These are phyloP conservation scores for Leptodactylus fallax DNA, from an alignment of 2,797 vertebrate species.

Conservation along the genomic window DNA sequence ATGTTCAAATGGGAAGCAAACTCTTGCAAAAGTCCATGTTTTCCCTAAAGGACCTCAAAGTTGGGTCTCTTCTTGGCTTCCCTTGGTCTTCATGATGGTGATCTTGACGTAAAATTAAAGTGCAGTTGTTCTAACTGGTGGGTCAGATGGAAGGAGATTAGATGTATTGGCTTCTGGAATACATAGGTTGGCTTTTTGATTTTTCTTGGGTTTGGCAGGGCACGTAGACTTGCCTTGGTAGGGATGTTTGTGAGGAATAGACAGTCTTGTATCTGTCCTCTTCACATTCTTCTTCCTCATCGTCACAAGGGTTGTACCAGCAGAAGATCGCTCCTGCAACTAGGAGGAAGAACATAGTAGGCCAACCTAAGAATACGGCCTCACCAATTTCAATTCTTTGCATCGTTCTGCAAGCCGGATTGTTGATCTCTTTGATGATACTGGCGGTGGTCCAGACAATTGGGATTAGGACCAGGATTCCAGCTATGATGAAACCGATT, in stretches of 20 bases:
- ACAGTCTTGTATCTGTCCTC: conserved; percentile 36
- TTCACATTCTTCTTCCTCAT: conserved; percentile 20
- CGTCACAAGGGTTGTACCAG: conserved; percentile 26
- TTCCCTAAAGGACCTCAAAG: not conserved
- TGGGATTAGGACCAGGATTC: conserved; percentile 82
- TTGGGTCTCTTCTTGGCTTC: not conserved
- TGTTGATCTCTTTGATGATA: conserved; percentile 89
- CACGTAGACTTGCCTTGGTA: conserved; percentile 46
- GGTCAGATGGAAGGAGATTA: conserved; percentile 2
- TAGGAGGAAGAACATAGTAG: conserved; percentile 79
- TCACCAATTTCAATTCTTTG: conserved; percentile 90
- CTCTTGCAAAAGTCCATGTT: not conserved
- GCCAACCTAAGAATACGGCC: conserved; percentile 93
- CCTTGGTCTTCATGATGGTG: not conserved
- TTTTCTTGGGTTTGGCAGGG: conserved; percentile 46
- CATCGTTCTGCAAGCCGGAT: conserved; percentile 78
- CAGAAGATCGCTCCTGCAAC: conserved; percentile 76
- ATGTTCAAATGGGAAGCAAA: not conserved
- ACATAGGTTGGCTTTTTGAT: not conserved
- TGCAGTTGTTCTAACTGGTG: not conserved
- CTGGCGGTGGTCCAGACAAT: conserved; percentile 87
- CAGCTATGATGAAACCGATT: conserved; percentile 80
- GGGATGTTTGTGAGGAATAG: conserved; percentile 43
- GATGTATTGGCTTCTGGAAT: conserved; percentile 55
- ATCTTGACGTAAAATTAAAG: conserved; percentile 3